phyloP scores from a whole-genome alignment of 2,888 invertebrate species.

The Stegophylla sp. region DNA sequence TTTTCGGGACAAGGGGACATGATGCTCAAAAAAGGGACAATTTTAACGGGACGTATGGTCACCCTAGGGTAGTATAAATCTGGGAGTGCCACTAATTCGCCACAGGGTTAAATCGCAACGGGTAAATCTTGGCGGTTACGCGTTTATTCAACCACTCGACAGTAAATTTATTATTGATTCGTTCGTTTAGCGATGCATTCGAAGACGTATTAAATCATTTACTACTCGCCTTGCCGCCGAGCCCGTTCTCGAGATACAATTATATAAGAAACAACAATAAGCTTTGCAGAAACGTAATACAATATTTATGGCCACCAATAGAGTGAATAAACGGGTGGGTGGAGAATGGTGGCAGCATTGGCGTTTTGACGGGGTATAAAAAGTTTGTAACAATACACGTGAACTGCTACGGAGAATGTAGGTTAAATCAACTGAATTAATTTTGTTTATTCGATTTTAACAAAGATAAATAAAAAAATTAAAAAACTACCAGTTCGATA shows the following conservation, averaged over 20 bases:
- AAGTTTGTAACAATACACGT: neutral
- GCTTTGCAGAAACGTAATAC: neutral
- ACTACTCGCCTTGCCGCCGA: no score
- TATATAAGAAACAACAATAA: neutral
- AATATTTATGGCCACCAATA: conserved; percentile 9
- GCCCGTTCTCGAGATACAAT: no score
- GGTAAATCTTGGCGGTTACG: no score
- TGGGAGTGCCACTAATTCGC: no score
- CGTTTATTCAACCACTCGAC: neutral
- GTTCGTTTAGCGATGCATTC: neutral
- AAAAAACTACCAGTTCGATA: neutral
- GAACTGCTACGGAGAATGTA: neutral
- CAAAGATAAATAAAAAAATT: neutral
- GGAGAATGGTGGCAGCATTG: neutral
- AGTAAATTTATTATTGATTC: neutral
- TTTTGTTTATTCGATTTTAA: conserved; percentile 22
- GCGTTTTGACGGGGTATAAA: neutral
- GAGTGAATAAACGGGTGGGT: conserved; percentile 20
- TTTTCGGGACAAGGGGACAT: no score
- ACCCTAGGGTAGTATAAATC: no score
- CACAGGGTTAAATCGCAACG: no score
- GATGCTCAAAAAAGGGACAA: no score
- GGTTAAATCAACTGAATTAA: conserved; percentile 12
- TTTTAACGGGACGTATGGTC: no score
- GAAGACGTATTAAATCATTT: neutral